Evolutionary conservation across 2,113 vertebrate species (phyloP).

Genomic region (Leucosticte australis): DNA sequence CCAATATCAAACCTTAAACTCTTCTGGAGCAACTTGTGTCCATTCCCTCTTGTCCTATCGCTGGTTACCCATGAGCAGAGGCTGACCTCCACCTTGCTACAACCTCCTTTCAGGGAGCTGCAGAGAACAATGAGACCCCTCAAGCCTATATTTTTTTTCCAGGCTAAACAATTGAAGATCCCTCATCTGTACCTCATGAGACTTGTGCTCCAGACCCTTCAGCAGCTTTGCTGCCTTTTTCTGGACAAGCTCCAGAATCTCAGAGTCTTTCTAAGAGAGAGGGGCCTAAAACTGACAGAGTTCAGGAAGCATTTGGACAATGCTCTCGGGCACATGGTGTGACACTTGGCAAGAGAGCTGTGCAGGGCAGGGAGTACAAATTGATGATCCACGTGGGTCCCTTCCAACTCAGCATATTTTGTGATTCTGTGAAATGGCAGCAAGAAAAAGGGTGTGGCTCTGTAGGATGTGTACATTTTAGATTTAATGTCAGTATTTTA

Average conservation of each 20-base stretch:
- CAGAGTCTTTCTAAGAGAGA: neutral
- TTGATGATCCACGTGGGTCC: neutral
- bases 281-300: neutral
- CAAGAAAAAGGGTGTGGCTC: neutral
- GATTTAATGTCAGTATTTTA: neutral
- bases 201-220: neutral
- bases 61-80: neutral
- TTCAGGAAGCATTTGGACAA: rapidly evolving
- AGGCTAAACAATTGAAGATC: neutral
- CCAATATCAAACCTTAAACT: neutral
- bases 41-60: neutral
- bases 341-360: neutral
- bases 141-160: neutral
- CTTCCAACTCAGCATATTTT: neutral
- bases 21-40: neutral
- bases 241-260: neutral
- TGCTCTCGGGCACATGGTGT: rapidly evolving
- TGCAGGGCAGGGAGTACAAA: neutral
- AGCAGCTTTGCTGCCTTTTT: neutral
- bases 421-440: neutral
- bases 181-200: neutral
- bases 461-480: neutral
- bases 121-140: neutral
- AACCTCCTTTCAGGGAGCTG: too few species aligned
- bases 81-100: neutral